Conservation (phyloP, 2,888 invertebrate species). For the Chromoteleia sp. region DNA sequence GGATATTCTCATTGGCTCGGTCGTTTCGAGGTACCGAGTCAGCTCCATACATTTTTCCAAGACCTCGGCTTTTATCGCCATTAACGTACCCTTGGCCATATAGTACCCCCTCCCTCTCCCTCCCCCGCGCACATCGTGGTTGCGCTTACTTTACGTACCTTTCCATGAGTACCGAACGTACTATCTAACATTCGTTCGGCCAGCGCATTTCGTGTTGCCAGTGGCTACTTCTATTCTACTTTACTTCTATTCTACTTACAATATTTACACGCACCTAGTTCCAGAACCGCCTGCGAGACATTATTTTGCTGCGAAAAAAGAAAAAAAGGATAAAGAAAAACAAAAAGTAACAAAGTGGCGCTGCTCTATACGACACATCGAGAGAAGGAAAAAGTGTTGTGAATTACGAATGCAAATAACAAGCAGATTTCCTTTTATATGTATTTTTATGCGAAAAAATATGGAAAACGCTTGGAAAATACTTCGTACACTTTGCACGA, state of each 20-base stretch:
- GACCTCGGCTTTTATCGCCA: conserved; percentile 64
- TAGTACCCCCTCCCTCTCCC: conserved; percentile 65
- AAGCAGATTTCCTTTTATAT: conserved; percentile 11
- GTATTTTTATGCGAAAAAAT: conserved; percentile 6
- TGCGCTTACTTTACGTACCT: conserved; percentile 61
- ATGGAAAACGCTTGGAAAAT: conserved; percentile 1
- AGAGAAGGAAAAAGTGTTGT: conserved; percentile 4
- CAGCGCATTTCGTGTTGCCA: conserved; percentile 39
- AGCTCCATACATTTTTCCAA: conserved; percentile 58
- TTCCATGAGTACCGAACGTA: conserved; percentile 51
- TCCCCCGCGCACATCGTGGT: conserved; percentile 44
- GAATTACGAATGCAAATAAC: conserved; percentile 24
- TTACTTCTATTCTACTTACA: conserved; percentile 2
- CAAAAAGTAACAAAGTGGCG: conserved; percentile 10
- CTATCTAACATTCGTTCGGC: conserved; percentile 54
- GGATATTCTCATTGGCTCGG: conserved; percentile 49
- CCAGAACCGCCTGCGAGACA: conserved; percentile 29
- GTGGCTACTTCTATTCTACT: conserved; percentile 48
- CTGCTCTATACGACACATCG: not conserved
- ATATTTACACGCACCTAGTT: conserved; percentile 36
- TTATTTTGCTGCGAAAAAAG: conserved; percentile 27
- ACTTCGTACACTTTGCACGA: no score
- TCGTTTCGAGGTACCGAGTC: conserved; percentile 53
- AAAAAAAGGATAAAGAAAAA: not conserved
- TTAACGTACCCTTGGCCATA: conserved; percentile 60